These are phyloP conservation scores for Pseudomyrmex cubaensis DNA, from an alignment of 1,140 invertebrate genomes.

Conservation along the genomic window DNA sequence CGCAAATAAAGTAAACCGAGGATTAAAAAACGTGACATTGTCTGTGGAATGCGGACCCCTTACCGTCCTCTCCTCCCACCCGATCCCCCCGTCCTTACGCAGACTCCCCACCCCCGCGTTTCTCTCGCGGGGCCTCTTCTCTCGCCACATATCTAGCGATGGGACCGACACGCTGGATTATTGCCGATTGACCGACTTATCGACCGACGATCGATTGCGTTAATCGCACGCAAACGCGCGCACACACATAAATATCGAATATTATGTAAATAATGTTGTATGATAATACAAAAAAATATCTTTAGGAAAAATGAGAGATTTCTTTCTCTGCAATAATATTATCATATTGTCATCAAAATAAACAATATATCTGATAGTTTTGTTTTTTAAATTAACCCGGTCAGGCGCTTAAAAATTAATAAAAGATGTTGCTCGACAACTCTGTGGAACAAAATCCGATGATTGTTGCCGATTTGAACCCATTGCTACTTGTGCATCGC, in stretches of 20 bases:
- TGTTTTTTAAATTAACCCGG: no score
- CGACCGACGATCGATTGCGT: no score
- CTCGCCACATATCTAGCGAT: conserved; percentile 50
- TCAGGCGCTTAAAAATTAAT: no score
- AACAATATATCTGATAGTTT: no score
- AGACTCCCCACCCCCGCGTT: conserved; percentile 65
- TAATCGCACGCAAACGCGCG: no score
- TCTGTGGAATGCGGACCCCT: conserved; percentile 85
- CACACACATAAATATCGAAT: no score
- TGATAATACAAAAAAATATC: no score
- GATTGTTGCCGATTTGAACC: conserved; percentile 1
- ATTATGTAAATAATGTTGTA: no score
- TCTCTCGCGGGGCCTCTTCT: conserved; percentile 44
- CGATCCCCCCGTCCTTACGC: conserved; percentile 34
- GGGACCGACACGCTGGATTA: conserved; percentile 40
- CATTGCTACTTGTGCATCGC: conserved; percentile 56
- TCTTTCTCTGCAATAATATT: no score
- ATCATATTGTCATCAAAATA: no score
- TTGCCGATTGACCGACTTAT: neutral
- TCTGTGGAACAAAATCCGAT: neutral
- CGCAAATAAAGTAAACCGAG: conserved; percentile 84
- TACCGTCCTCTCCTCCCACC: conserved; percentile 74
- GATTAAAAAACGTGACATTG: conserved; percentile 86
- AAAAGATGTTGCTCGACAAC: no score
- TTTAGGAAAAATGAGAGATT: no score